Conservation (phyloP, 1,140 invertebrate species). For the Drosophila pseudoananassae region DNA sequence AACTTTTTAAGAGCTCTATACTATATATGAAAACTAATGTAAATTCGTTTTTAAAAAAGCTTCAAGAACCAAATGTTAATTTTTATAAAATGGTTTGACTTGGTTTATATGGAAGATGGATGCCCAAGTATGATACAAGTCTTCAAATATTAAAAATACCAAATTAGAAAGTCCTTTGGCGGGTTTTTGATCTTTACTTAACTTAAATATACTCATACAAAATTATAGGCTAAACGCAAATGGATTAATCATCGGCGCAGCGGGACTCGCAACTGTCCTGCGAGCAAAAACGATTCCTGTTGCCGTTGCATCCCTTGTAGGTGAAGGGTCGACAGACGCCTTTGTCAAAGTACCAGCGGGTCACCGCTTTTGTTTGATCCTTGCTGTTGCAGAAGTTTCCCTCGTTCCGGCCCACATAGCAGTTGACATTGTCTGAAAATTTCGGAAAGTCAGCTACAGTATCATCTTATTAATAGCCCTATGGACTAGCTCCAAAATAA, state of each 20-base stretch:
- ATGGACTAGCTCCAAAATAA: slow-evolving; percentile 18
- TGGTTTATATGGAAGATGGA: no score
- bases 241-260: slow-evolving; percentile 56
- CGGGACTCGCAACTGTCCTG: slow-evolving; percentile 68
- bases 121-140: no score
- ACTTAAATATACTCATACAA: slow-evolving; percentile 37
- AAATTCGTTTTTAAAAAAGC: no score
- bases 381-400: slow-evolving; percentile 80
- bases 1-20: no score
- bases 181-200: slow-evolving; percentile 25
- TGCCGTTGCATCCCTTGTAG: slow-evolving; percentile 79
- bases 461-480: neutral
- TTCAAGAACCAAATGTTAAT: no score
- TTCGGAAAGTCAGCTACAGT: neutral
- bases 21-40: no score
- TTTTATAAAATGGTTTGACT: no score
- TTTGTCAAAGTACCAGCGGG: slow-evolving; percentile 78
- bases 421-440: slow-evolving; percentile 75
- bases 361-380: slow-evolving; percentile 64
- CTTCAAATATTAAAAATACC: no score
- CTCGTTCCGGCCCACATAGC: slow-evolving; percentile 76
- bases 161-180: neutral
- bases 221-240: slow-evolving; percentile 23
- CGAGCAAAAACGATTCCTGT: slow-evolving; percentile 77
- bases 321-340: slow-evolving; percentile 65